Evolutionary conservation across 2,797 vertebrate genomes (phyloP).

Genomic region (Lophotriccus pileatus): DNA sequence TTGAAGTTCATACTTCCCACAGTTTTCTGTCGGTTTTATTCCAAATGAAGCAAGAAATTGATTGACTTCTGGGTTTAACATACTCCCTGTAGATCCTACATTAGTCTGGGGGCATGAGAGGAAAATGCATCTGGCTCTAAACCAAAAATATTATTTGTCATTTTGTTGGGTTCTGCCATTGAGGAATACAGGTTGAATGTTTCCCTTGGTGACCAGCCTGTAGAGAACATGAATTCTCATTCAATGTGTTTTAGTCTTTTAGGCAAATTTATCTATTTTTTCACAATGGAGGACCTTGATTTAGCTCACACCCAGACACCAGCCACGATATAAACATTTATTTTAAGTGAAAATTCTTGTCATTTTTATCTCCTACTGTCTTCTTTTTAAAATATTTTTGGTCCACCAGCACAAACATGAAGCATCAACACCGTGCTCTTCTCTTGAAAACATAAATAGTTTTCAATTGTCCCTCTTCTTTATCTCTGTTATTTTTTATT

Average conservation of each 20-base stretch:
- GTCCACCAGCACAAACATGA: not conserved
- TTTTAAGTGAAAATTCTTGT: not conserved
- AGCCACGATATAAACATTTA: not conserved
- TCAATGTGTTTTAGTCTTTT: not conserved
- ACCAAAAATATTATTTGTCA: not conserved
- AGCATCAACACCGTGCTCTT: not conserved
- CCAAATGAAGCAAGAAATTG: not conserved
- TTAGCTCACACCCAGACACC: not conserved
- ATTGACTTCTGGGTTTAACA: not conserved
- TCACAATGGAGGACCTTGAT: not conserved
- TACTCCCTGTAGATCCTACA: not conserved
- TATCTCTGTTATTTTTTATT: not conserved
- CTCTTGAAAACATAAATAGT: not conserved
- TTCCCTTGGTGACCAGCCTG: not conserved
- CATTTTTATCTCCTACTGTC: not conserved
- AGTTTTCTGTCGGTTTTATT: not conserved
- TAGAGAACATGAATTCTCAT: not conserved
- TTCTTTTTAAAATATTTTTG: not conserved
- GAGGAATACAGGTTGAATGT: not conserved
- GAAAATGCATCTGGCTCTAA: not conserved
- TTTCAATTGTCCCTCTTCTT: not conserved
- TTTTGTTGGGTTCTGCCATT: not conserved
- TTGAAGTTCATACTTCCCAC: conserved; percentile 18
- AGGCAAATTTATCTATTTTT: not conserved
- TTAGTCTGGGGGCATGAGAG: not conserved